phyloP scores from a whole-genome alignment of 2,888 invertebrate genomes.

The Isoperla grammatica region DNA sequence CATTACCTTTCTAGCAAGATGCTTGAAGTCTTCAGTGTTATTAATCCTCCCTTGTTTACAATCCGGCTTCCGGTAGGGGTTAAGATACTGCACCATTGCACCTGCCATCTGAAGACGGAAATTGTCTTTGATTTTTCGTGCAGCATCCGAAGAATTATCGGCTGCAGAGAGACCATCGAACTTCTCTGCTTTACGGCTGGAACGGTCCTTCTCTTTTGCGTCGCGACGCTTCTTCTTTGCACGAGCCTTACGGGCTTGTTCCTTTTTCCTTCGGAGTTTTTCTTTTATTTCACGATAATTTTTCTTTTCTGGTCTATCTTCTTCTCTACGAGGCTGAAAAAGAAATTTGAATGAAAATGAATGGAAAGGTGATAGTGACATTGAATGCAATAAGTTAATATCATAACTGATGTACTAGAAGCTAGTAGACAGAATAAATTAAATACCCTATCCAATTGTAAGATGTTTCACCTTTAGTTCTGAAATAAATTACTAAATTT shows the following conservation, averaged over 20 bases:
- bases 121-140: conserved; percentile 74
- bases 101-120: conserved; percentile 65
- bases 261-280: conserved; percentile 59
- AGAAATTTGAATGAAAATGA: conserved; percentile 10
- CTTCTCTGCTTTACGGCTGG: conserved; percentile 32
- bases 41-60: conserved; percentile 81
- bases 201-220: conserved; percentile 18
- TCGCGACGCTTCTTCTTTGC: conserved; percentile 21
- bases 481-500: too few species aligned
- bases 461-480: too few species aligned
- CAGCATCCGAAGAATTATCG: conserved; percentile 49
- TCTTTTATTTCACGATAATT: conserved; percentile 76
- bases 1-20: conserved; percentile 82
- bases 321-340: conserved; percentile 70
- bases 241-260: conserved; percentile 37
- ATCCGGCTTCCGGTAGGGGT: conserved; percentile 79
- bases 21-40: conserved; percentile 88
- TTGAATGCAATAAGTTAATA: too few species aligned
- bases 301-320: conserved; percentile 67
- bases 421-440: too few species aligned
- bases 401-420: too few species aligned
- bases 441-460: too few species aligned
- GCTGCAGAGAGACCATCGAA: conserved; percentile 47
- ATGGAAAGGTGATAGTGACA: too few species aligned
- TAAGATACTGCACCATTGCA: conserved; percentile 79